phyloP scores from a whole-genome alignment of 2,888 invertebrate genomes.

The Rhamnusium bicolor region DNA sequence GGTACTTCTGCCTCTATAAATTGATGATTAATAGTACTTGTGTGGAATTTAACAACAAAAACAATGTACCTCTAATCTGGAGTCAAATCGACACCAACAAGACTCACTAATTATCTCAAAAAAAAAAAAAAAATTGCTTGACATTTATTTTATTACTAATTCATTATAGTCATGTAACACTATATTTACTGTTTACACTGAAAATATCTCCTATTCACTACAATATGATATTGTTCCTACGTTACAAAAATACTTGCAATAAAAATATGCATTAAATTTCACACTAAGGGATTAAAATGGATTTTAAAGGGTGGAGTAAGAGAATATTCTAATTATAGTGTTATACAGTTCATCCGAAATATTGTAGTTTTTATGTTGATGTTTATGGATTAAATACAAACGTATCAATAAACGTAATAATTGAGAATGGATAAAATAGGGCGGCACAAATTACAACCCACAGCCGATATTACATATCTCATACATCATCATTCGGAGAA shows the following conservation, averaged over 20 bases:
- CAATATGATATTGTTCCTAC: slow-evolving; percentile 12
- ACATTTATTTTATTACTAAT: neutral
- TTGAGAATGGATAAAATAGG: neutral
- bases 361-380: neutral
- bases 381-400: too few species aligned
- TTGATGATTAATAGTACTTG: too few species aligned
- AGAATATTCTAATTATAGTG: slow-evolving; percentile 1
- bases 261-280: slow-evolving; percentile 49
- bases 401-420: neutral
- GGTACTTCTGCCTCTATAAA: too few species aligned
- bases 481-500: neutral
- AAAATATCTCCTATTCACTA: neutral
- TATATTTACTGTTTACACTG: neutral
- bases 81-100: too few species aligned
- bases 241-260: slow-evolving; percentile 54
- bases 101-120: neutral
- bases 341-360: neutral
- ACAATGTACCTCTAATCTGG: too few species aligned
- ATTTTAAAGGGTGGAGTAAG: neutral
- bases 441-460: slow-evolving; percentile 19
- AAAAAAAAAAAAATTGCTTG: neutral
- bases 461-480: slow-evolving; percentile 4
- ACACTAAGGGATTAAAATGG: neutral
- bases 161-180: neutral
- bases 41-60: too few species aligned